A percentile compares a stretch with the other conserved stretches of the same genome.
Evolutionary conservation across 2,113 vertebrate genomes (phyloP).

Genomic region (Bucco capensis): DNA sequence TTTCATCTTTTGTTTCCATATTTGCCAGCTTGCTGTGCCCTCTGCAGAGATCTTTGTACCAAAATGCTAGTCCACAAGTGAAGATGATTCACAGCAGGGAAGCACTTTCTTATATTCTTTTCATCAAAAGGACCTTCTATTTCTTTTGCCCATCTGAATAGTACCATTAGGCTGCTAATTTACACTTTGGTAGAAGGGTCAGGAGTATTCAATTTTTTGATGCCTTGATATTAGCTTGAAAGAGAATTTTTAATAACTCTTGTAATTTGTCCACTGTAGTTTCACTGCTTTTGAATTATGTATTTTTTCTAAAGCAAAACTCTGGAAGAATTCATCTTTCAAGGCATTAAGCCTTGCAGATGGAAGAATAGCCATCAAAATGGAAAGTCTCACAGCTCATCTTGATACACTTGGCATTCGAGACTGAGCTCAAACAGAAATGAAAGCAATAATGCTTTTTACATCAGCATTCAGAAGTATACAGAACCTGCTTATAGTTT

Average conservation of each 20-base stretch:
- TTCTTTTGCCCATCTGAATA: conserved; percentile 63
- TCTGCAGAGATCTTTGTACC: conserved; percentile 57
- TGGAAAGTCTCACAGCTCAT: neutral
- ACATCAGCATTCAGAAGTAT: neutral
- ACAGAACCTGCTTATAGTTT: neutral
- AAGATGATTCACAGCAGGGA: conserved; percentile 73
- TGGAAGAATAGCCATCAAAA: conserved; percentile 10
- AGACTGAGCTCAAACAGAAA: neutral
- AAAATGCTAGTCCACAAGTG: conserved; percentile 68
- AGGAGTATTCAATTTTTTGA: conserved; percentile 69
- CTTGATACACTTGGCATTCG: neutral
- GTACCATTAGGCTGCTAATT: conserved; percentile 75
- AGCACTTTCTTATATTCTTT: conserved; percentile 65
- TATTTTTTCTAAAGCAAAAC: conserved; percentile 53
- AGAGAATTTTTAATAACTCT: conserved; percentile 73
- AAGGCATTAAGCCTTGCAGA: neutral
- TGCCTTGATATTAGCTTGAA: conserved; percentile 74
- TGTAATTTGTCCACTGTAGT: conserved; percentile 64
- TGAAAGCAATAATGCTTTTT: neutral
- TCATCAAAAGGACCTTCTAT: conserved; percentile 70
- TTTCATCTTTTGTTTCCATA: conserved; percentile 51
- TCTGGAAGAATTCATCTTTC: conserved; percentile 6
- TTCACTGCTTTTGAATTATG: conserved; percentile 51
- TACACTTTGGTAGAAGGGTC: conserved; percentile 73
- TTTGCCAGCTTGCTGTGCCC: conserved; percentile 33